A percentile compares a stretch with the other conserved stretches of the same genome.
phyloP scores from a whole-genome alignment of 2,113 vertebrate species.

The Ameiurus melas region DNA sequence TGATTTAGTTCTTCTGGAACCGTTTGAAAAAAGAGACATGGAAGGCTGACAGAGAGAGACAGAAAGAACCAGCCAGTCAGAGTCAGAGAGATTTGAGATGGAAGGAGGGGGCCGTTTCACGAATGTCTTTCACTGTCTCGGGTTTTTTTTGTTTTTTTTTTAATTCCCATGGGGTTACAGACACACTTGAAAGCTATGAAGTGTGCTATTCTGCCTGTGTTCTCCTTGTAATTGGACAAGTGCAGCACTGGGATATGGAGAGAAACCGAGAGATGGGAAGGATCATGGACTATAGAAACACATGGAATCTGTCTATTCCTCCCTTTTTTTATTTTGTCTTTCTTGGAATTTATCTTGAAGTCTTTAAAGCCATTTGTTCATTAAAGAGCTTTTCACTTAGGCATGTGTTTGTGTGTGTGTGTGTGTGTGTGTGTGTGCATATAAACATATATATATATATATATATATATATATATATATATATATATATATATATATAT shows the following conservation, averaged over 20 bases:
- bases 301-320: constrained; percentile 38
- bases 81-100: neutral
- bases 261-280: constrained; percentile 6
- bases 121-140: constrained; percentile 67
- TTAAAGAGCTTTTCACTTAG: constrained; percentile 62
- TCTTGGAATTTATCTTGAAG: neutral
- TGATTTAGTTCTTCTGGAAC: constrained; percentile 33
- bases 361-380: constrained; percentile 69
- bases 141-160: constrained; percentile 62
- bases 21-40: neutral
- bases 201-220: constrained; percentile 77
- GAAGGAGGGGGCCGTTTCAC: constrained; percentile 58
- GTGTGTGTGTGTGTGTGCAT: no score
- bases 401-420: neutral
- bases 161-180: constrained; percentile 74
- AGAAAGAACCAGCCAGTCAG: neutral
- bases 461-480: no score
- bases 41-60: constrained; percentile 35
- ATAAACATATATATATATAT: no score
- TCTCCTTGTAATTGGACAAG: constrained; percentile 78
- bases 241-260: constrained; percentile 53
- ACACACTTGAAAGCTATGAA: constrained; percentile 80
- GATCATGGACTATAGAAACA: constrained; percentile 41
- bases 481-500: no score
- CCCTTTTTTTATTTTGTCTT: constrained; percentile 29